Base-by-base conservation (phyloP, 1,140 invertebrate genomes). In the Sycophila sp. region DNA sequence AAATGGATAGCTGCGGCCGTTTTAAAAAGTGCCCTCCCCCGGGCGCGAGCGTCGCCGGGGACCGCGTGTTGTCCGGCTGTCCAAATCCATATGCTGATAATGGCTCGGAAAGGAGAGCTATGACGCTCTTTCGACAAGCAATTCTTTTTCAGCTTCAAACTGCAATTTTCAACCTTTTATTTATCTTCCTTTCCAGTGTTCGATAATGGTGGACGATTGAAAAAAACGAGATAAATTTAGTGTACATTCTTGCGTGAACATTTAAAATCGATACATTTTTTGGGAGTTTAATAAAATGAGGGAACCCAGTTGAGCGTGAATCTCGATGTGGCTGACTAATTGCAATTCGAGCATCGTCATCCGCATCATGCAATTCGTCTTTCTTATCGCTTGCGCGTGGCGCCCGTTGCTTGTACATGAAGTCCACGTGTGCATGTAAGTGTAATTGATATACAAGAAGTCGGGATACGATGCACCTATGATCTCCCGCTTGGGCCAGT, bases 361-460 rank as follows among this genome's bases (percentile, higher is more conserved):
- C 36, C 19, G 7, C 26, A 13, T 42, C 38, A 0, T 10, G 34
- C 49, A 19, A 72, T 69, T 55, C 36, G 64, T 75, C 65, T 72
- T 76, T 72, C 63, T 74, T 70, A 68, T 76, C 72, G 42, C 67
- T 45, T 26, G 17, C 53, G 13, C 17, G 34, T 17, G 53, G 4
- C 38, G 4, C 15, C 22, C 15, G 38, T 19, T 6, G 13, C 13
- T 0, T 24, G 8, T 26, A 51, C 10, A 17, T 47, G n/a, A n/a
- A n/a, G n/a, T n/a, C n/a, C 24, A 24, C n/a, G 4, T 45, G 17
- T 19, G 38, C 69, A 69, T 58, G 59, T 42, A 7, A 19, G 42
- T 63, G 78, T 78, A 81, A 83, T 82, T 78, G 80, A 81, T 81
- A 82, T 74, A 78, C 74, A 76, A 76, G 76, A 77, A 76, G 75